A percentile compares a stretch with the other conserved stretches of the same genome.
Conservation (phyloP, 2,113 vertebrate species). For the Vombatus ursinus region DNA sequence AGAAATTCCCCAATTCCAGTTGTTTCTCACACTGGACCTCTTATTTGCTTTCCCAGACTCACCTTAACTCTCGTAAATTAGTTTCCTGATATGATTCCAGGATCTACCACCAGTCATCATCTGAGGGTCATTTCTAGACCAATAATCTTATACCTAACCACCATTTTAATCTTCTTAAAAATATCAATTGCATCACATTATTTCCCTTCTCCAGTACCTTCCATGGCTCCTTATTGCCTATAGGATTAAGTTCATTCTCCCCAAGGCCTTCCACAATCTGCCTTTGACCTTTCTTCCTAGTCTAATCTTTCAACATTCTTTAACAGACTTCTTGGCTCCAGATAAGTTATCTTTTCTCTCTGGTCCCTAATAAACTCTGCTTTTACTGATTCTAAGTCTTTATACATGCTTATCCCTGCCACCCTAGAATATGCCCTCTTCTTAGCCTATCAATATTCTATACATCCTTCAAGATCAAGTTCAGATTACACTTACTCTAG, state of each 20-base stretch:
- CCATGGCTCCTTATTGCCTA: not conserved
- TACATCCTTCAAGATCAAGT: not conserved
- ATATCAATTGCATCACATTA: not conserved
- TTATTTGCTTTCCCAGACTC: not conserved
- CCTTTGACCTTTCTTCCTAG: not conserved
- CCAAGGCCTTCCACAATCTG: not conserved
- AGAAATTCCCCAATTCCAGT: not conserved
- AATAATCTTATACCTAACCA: not conserved
- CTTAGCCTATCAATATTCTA: not conserved
- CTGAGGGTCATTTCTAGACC: not conserved
- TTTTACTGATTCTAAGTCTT: not conserved
- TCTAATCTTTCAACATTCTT: not conserved
- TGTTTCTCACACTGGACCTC: not conserved
- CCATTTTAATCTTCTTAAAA: not conserved
- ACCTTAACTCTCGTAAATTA: not conserved
- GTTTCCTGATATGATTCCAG: not conserved
- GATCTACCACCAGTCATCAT: not conserved
- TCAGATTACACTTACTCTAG: not conserved
- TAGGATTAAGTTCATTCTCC: not conserved
- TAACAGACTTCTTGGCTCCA: not conserved
- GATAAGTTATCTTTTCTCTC: not conserved
- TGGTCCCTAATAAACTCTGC: not conserved
- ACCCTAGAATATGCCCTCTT: not conserved
- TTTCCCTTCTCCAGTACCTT: not conserved
- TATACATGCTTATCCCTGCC: not conserved